These are phyloP conservation scores for Anguilla pacifica DNA, from an alignment of 2,797 vertebrate species.

Conservation along the genomic window DNA sequence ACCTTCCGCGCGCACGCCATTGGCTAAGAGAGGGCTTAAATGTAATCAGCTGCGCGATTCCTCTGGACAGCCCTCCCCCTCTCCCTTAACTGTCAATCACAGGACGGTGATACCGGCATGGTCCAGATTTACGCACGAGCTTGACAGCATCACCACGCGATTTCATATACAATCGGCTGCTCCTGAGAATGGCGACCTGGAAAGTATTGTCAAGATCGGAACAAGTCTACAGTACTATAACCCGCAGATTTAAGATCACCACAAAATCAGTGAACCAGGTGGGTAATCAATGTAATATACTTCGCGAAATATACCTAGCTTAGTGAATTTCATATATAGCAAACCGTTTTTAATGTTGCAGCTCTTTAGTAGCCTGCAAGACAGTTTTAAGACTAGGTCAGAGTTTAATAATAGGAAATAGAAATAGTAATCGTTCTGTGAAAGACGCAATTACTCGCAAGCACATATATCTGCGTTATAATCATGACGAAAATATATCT, in stretches of 20 bases:
- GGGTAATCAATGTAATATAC: background rate
- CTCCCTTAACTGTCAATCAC: background rate
- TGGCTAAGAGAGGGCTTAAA: background rate
- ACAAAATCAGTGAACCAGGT: constrained; percentile 16
- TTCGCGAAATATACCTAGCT: background rate
- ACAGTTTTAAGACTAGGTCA: background rate
- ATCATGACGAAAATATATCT: background rate
- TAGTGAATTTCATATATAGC: background rate
- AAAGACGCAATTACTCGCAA: background rate
- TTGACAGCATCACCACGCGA: background rate
- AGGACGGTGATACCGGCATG: background rate
- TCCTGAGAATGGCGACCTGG: constrained; percentile 14
- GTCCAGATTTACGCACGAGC: background rate
- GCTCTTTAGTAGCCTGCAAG: background rate
- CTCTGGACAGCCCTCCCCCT: background rate
- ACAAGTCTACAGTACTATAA: background rate
- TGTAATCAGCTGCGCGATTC: background rate
- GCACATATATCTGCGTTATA: background rate
- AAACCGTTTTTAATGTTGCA: background rate
- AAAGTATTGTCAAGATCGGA: constrained; percentile 6
- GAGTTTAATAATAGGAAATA: too few species aligned
- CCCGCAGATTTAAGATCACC: background rate
- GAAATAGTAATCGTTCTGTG: too few species aligned
- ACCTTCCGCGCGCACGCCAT: background rate
- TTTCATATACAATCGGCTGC: background rate